Percentiles rank a stretch among this genome's conserved stretches.
These are phyloP conservation scores for Chloroceryle amazona DNA, from an alignment of 2,797 vertebrate species.

Conservation along the genomic window DNA sequence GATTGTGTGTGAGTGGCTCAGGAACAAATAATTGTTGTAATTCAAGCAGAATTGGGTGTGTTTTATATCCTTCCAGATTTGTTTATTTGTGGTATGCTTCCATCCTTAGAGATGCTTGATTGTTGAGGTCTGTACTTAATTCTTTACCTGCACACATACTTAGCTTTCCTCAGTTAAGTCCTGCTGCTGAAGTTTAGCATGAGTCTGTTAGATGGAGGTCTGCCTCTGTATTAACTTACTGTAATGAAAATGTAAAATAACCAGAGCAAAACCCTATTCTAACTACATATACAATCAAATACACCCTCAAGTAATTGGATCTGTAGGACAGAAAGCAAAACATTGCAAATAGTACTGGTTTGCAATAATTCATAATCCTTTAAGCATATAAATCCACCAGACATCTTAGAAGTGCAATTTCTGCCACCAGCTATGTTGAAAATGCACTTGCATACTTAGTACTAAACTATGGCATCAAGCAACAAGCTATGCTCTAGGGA, in stretches of 20 bases:
- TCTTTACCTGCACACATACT: background rate
- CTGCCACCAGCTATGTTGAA: constrained; percentile 69
- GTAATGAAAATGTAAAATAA: constrained; percentile 64
- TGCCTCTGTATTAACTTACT: constrained; percentile 22
- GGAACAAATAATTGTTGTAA: background rate
- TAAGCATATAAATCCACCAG: constrained; percentile 68
- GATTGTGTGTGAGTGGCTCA: background rate
- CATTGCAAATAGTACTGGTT: constrained; percentile 27
- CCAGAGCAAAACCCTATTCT: background rate
- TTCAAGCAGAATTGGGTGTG: constrained; percentile 29
- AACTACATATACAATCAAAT: constrained; percentile 42
- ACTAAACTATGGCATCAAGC: constrained; percentile 54
- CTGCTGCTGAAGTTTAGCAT: background rate
- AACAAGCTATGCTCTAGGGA: constrained; percentile 51
- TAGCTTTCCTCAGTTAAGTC: background rate
- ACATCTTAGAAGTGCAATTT: constrained; percentile 71
- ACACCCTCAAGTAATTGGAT: constrained; percentile 44
- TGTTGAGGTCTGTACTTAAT: background rate
- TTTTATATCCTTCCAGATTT: background rate
- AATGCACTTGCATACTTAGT: constrained; percentile 44
- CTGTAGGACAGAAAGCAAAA: constrained; percentile 50
- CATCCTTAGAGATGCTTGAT: background rate
- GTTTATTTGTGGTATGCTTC: background rate
- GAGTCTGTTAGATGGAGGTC: background rate
- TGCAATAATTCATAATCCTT: constrained; percentile 69